Conservation (phyloP, 2,888 invertebrate species). For the Ornithoptera priamus region DNA sequence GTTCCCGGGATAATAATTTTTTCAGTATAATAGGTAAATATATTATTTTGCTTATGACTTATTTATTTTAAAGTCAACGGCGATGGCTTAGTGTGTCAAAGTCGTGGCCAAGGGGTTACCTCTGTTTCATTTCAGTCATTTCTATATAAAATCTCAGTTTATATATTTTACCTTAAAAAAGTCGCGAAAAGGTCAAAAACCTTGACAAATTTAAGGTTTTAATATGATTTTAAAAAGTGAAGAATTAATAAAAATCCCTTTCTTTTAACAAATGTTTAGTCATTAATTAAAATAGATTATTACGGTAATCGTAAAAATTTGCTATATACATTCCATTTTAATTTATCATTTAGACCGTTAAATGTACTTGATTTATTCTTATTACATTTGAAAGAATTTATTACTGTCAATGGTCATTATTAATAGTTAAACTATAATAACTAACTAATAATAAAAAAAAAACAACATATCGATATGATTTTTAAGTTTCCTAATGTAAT, state of each 20-base stretch:
- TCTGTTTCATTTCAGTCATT: neutral
- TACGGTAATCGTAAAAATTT: too few species aligned
- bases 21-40: slow-evolving; percentile 63
- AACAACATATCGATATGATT: too few species aligned
- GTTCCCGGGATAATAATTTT: slow-evolving; percentile 68
- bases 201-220: too few species aligned
- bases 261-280: too few species aligned
- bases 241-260: too few species aligned
- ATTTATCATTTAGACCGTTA: too few species aligned
- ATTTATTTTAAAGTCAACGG: neutral
- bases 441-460: neutral
- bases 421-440: neutral
- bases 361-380: neutral
- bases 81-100: neutral
- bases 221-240: too few species aligned
- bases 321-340: too few species aligned
- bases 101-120: neutral
- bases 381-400: neutral
- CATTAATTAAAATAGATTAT: too few species aligned
- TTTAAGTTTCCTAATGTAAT: slow-evolving; percentile 6
- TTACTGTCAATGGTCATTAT: neutral
- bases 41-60: neutral
- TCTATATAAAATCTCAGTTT: too few species aligned
- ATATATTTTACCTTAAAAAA: too few species aligned
- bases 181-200: too few species aligned